Evolutionary conservation across 2,888 invertebrate species (phyloP).

Genomic region (Eupithecia abbreviata): DNA sequence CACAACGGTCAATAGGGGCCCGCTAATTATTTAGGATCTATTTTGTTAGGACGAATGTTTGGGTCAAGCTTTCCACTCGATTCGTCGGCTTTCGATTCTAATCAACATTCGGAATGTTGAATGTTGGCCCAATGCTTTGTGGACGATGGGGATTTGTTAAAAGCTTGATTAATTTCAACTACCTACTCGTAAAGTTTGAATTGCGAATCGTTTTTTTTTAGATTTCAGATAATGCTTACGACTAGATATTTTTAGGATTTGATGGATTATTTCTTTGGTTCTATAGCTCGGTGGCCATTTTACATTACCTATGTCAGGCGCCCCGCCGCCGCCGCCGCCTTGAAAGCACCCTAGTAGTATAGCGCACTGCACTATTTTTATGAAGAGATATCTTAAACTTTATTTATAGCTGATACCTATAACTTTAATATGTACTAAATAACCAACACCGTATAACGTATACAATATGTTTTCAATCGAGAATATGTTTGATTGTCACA

Average conservation of each 20-base stretch:
- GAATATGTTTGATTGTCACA: not conserved
- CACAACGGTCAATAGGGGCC: conserved; percentile 44
- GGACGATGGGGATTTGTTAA: conserved; percentile 31
- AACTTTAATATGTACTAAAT: too few species aligned
- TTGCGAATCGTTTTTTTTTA: not conserved
- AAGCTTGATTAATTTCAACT: conserved; percentile 37
- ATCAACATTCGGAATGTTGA: conserved; percentile 46
- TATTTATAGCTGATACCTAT: too few species aligned
- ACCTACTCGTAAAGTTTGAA: conserved; percentile 14
- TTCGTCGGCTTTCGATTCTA: conserved; percentile 61
- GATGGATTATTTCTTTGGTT: not conserved
- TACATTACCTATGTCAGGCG: not conserved
- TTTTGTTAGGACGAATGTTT: conserved; percentile 76
- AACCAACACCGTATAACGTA: too few species aligned
- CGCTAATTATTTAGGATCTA: conserved; percentile 76
- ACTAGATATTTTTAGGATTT: not conserved
- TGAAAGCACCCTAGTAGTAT: not conserved
- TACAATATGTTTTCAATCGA: not conserved
- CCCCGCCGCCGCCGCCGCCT: too few species aligned
- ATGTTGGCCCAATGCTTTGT: conserved; percentile 28
- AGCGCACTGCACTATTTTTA: not conserved
- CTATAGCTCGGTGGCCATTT: not conserved
- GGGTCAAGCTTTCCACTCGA: conserved; percentile 67
- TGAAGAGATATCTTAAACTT: too few species aligned
- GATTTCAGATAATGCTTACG: not conserved